Conservation (phyloP, 2,113 vertebrate species). For the Pseudois nayaur region DNA sequence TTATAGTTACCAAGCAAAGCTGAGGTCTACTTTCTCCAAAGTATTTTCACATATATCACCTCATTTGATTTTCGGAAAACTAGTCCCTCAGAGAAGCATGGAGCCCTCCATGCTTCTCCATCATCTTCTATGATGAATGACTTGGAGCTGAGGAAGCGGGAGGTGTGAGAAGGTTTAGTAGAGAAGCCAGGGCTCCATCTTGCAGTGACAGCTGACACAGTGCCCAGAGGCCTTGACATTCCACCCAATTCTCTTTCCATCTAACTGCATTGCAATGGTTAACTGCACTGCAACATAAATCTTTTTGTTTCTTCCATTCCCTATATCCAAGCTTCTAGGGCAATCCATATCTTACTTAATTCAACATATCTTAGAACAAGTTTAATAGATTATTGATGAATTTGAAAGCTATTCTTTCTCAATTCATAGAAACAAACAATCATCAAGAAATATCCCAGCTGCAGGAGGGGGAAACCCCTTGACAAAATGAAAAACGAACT, state of each 20-base stretch:
- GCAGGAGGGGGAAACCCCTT: neutral
- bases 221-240: neutral
- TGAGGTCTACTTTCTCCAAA: neutral
- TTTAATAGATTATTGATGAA: conserved; percentile 49
- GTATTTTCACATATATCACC: neutral
- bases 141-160: neutral
- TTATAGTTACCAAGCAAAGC: neutral
- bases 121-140: neutral
- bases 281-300: neutral
- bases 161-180: neutral
- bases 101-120: neutral
- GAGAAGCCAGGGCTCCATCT: neutral
- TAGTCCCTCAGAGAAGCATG: neutral
- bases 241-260: neutral
- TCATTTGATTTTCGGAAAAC: neutral
- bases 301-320: neutral
- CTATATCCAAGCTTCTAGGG: neutral
- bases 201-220: neutral
- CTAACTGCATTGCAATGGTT: neutral
- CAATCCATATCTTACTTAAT: neutral
- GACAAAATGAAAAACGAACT: conserved; percentile 37
- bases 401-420: conserved; percentile 2
- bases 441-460: neutral
- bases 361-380: neutral
- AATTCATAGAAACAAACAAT: neutral